Conservation (phyloP, 35 echinoderm and acorn worm species). For the Amphiura filiformis region DNA sequence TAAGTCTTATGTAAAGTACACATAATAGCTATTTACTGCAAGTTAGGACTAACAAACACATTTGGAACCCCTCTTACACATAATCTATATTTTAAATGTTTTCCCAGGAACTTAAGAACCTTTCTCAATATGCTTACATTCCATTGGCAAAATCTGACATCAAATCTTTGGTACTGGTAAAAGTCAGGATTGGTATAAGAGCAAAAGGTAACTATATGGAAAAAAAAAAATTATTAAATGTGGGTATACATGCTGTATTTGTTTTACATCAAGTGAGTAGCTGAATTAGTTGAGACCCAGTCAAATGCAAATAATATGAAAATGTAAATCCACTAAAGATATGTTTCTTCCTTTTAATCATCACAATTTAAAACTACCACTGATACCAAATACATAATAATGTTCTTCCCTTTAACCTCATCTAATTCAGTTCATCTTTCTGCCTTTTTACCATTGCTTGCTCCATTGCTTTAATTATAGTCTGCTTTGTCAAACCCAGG, state of each 20-base stretch:
- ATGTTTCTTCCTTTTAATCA: not conserved
- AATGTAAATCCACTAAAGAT: not conserved
- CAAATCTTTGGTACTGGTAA: conserved; percentile 70
- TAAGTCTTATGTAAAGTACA: not conserved
- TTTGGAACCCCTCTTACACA: not conserved
- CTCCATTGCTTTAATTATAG: no score
- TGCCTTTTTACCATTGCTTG: no score
- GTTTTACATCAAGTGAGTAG: no score
- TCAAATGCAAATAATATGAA: no score
- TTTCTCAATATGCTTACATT: conserved; percentile 57
- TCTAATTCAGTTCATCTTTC: no score
- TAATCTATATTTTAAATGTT: not conserved
- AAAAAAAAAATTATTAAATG: conserved; percentile 3
- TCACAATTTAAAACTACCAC: not conserved
- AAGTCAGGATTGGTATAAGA: conserved; percentile 88
- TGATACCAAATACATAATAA: no score
- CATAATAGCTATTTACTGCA: not conserved
- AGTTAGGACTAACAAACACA: not conserved
- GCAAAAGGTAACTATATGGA: conserved; percentile 83
- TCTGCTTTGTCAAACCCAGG: no score
- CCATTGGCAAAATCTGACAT: conserved; percentile 91
- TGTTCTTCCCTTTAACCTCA: no score
- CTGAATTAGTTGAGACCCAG: no score
- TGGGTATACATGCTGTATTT: no score
- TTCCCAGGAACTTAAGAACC: not conserved